A percentile compares a stretch with the other conserved stretches of the same genome.
These are phyloP conservation scores for Camponotus floridanus DNA, from an alignment of 1,140 invertebrate genomes.

Conservation along the genomic window DNA sequence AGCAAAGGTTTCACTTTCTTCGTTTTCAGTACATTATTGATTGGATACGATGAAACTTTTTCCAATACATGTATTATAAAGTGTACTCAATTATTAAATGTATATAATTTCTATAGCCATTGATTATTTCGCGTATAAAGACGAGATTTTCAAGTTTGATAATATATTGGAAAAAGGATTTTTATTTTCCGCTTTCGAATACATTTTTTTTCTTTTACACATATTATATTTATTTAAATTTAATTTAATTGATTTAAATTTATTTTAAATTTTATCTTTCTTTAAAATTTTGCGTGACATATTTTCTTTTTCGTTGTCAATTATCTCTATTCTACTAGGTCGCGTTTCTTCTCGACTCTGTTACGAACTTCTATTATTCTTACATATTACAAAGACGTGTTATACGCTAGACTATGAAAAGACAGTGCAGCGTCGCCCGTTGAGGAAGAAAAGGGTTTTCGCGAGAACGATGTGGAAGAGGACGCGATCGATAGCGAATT, in stretches of 20 bases:
- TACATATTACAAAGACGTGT: slow-evolving; percentile 8
- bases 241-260: no score
- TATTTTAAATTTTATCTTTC: background rate
- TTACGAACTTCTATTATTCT: slow-evolving; percentile 7
- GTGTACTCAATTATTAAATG: background rate
- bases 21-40: background rate
- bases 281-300: no score
- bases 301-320: background rate
- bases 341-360: background rate
- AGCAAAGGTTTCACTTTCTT: background rate
- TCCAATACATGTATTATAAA: background rate
- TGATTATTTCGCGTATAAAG: background rate
- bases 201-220: no score
- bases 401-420: background rate
- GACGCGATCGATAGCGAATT: slow-evolving; percentile 54
- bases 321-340: background rate
- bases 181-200: no score
- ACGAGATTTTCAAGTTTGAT: background rate
- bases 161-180: no score
- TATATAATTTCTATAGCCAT: background rate
- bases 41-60: no score
- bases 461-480: background rate
- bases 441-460: background rate
- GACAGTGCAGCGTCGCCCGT: background rate
- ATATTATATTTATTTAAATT: no score